phyloP scores from a whole-genome alignment of 2,113 vertebrate genomes.

The Bos javanicus region DNA sequence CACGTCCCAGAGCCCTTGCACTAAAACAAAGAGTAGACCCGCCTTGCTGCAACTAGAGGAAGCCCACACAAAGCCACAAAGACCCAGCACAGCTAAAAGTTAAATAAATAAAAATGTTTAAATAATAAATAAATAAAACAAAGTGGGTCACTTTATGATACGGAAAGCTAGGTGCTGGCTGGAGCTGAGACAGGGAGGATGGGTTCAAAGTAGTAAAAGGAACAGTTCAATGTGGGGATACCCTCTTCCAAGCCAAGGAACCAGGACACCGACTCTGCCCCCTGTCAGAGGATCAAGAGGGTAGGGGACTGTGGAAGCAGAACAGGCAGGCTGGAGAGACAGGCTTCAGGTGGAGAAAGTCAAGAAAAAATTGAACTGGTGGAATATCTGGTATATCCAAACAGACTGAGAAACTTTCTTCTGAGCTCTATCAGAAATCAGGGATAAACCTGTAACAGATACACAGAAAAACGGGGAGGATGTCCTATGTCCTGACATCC shows the following conservation, averaged over 20 bases:
- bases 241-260: not conserved
- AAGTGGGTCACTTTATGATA: not conserved
- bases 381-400: not conserved
- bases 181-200: not conserved
- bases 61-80: not conserved
- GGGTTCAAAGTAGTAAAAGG: not conserved
- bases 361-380: not conserved
- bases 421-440: not conserved
- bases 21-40: not conserved
- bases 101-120: not conserved
- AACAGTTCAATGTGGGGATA: not conserved
- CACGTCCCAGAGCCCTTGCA: not conserved
- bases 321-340: not conserved
- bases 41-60: not conserved
- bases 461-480: not conserved
- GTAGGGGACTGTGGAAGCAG: accelerated
- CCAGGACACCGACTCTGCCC: not conserved
- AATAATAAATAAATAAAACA: not conserved
- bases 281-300: not conserved
- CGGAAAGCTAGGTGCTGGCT: not conserved
- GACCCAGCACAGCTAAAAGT: not conserved
- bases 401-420: not conserved
- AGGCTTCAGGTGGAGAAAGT: not conserved
- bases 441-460: not conserved
- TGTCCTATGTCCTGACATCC: not conserved